phyloP scores from a whole-genome alignment of 2,797 vertebrate genomes.

The Cygnus olor region DNA sequence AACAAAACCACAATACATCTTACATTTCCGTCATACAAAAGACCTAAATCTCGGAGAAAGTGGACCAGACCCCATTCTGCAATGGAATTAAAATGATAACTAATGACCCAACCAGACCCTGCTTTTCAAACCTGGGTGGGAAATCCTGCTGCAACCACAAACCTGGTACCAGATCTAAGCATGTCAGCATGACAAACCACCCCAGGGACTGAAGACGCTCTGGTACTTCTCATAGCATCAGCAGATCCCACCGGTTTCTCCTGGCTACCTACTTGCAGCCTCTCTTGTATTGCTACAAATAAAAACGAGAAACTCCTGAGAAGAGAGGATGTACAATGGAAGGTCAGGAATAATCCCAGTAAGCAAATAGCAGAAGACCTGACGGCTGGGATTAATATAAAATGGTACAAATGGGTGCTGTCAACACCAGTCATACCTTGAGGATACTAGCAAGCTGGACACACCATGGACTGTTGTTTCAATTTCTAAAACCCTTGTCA shows the following conservation, averaged over 20 bases:
- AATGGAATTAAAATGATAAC: not conserved
- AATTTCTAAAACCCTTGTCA: not conserved
- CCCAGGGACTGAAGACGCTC: not conserved
- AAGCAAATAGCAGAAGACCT: not conserved
- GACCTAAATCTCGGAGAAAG: not conserved
- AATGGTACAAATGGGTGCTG: not conserved
- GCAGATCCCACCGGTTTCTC: not conserved
- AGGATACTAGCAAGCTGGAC: not conserved
- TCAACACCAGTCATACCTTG: not conserved
- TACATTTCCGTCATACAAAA: not conserved
- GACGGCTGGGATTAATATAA: not conserved
- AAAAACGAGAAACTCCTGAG: not conserved
- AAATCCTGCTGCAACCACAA: not conserved
- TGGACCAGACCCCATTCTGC: not conserved
- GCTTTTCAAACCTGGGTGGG: not conserved
- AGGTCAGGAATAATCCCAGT: not conserved
- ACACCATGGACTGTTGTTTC: not conserved
- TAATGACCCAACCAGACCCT: not conserved
- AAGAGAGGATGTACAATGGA: not conserved
- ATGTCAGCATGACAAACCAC: not conserved
- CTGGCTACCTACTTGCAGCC: not conserved
- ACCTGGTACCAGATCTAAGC: not conserved
- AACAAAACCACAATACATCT: not conserved
- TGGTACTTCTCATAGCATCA: not conserved
- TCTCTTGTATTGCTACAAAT: not conserved